Evolutionary conservation across 2,888 invertebrate genomes (phyloP), one percentile per base, ranked within the genome.

Genomic region (Nymphalis c-album): DNA sequence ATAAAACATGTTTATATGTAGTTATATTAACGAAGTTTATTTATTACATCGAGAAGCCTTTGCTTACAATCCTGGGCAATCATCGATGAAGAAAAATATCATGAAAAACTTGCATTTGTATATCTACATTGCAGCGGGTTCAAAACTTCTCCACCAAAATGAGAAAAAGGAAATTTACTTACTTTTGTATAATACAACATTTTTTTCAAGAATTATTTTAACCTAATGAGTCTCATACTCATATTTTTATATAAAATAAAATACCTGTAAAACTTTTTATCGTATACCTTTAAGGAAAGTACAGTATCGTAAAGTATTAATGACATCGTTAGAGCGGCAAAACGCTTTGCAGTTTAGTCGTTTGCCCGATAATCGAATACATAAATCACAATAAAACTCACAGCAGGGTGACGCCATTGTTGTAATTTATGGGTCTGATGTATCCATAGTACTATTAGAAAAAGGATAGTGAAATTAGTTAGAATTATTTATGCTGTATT

Each of bases 351-450:
- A 82, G 82, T 85, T 85, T 79, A 84, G 84, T 82, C 83, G 82
- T 85, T 85, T 80, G 77, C 76, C 80, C 82, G 80, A 85, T 87
- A 88, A 88, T 88, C 83, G 82, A 84, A 83, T 75, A 76, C 79
- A 86, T 87, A 83, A 86, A 87, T 90, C 84, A 87, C 84, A 86
- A 85, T 85, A 83, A 84, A 84, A 84, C 83, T 81, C 84, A 81
- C 84, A 84, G 80, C 82, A 80, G 80, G 80, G 79, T 78, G 78
- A 78, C 79, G 81, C 80, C 78, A 83, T 83, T 80, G 77, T 76
- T 76, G 73, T 80, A 84, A 86, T 88, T 87, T 87, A 86, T 82
- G 79, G 74, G 75, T 75, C 70, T 63, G 63, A 67, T 53, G 62
- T 59, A 64, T 68, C 70, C 57, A 67, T 35, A 40, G 57, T 55